Evolutionary conservation across 2,113 vertebrate genomes (phyloP).

Genomic region (Xiphorhynchus elegans): DNA sequence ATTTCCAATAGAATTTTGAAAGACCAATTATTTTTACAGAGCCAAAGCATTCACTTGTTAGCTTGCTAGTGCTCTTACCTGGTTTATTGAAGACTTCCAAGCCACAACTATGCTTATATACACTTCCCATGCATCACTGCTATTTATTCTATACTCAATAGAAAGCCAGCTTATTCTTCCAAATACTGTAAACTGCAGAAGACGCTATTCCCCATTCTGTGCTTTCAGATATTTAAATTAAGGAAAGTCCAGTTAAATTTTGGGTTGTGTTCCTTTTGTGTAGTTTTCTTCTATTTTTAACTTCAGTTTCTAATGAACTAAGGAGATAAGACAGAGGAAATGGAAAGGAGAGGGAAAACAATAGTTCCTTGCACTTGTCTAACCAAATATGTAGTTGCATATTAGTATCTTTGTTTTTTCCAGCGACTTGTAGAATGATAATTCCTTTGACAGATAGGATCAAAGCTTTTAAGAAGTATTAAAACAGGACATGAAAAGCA

Average conservation of each 20-base stretch:
- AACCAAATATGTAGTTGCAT: not conserved
- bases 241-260: not conserved
- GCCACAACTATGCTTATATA: not conserved
- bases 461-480: not conserved
- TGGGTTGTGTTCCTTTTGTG: not conserved
- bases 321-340: not conserved
- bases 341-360: not conserved
- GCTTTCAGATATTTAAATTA: not conserved
- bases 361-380: not conserved
- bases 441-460: not conserved
- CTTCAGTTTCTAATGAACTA: not conserved
- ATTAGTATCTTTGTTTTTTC: not conserved
- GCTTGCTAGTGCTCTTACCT: not conserved
- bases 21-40: not conserved
- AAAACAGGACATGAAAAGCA: slow-evolving; percentile 9
- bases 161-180: not conserved
- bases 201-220: not conserved
- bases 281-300: not conserved
- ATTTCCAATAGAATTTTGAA: not conserved
- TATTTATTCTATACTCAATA: not conserved
- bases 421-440: not conserved
- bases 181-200: not conserved
- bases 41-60: not conserved
- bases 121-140: not conserved
- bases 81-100: not conserved